These are phyloP conservation scores for Hippocampus barbouri DNA, from an alignment of 2,113 vertebrate genomes.

Conservation along the genomic window DNA sequence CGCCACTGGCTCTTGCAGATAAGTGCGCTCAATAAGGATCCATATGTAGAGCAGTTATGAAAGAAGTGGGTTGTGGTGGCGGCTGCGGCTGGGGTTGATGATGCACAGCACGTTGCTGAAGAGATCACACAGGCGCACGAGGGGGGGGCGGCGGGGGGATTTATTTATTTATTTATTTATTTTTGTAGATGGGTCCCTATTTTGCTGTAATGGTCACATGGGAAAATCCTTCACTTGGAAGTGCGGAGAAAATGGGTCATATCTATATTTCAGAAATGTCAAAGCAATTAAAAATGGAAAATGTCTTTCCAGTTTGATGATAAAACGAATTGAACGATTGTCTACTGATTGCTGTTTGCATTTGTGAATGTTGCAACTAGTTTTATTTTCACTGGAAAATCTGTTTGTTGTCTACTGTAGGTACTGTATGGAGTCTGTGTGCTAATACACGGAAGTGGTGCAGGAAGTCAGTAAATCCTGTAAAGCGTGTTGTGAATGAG, in stretches of 20 bases:
- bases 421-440: not conserved
- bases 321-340: conserved; percentile 73
- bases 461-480: conserved; percentile 28
- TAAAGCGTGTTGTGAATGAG: no score
- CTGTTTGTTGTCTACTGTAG: not conserved
- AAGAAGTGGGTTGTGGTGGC: conserved; percentile 30
- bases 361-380: conserved; percentile 60
- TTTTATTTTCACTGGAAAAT: conserved; percentile 32
- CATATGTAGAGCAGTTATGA: conserved; percentile 67
- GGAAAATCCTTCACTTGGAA: conserved; percentile 59
- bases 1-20: conserved; percentile 45
- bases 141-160: not conserved
- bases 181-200: conserved; percentile 39
- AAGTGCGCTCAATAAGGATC: conserved; percentile 41
- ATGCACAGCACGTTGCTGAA: conserved; percentile 41
- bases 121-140: conserved; percentile 53
- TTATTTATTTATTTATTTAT: not conserved
- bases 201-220: conserved; percentile 52
- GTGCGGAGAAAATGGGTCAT: conserved; percentile 60
- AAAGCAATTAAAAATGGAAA: conserved; percentile 61
- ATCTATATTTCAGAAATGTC: conserved; percentile 63
- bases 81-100: conserved; percentile 8
- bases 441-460: not conserved
- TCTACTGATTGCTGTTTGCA: conserved; percentile 71
- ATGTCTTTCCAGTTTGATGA: conserved; percentile 59